Evolutionary conservation across 1,140 invertebrate genomes (phyloP).

Genomic region (Kradibia gibbosae): DNA sequence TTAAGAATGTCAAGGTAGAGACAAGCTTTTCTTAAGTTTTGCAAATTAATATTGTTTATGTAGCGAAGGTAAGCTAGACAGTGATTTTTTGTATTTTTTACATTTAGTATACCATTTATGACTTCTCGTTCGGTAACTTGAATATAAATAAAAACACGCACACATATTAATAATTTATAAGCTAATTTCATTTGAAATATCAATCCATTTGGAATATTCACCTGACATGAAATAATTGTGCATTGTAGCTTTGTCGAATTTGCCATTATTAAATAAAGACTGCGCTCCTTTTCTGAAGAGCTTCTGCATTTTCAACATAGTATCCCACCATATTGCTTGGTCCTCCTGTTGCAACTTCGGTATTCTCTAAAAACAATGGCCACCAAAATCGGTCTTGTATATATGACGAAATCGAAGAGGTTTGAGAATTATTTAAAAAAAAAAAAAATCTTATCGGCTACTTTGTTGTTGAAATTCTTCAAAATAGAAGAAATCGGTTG

Average conservation of each 20-base stretch:
- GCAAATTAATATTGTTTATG: slow-evolving; percentile 98
- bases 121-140: slow-evolving; percentile 97
- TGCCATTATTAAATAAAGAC: slow-evolving; percentile 86
- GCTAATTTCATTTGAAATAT: slow-evolving; percentile 18
- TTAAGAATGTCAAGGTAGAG: slow-evolving; percentile 97
- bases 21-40: slow-evolving; percentile 93
- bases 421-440: not conserved
- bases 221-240: slow-evolving; percentile 99
- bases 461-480: slow-evolving; percentile 98
- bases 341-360: slow-evolving; percentile 96
- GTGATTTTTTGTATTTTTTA: slow-evolving; percentile 96
- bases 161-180: not conserved
- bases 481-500: slow-evolving; percentile 98
- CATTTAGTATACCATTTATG: slow-evolving; percentile 94
- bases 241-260: slow-evolving; percentile 93
- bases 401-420: too few relatives aligned
- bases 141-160: not conserved
- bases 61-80: slow-evolving; percentile 96
- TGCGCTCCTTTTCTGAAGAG: slow-evolving; percentile 92
- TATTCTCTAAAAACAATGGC: slow-evolving; percentile 78
- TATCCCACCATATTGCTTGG: slow-evolving; percentile 98
- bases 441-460: slow-evolving; percentile 65
- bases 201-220: slow-evolving; percentile 73
- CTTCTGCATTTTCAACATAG: slow-evolving; percentile 94
- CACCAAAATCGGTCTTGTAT: too few relatives aligned